phyloP scores from a whole-genome alignment of 1,140 invertebrate genomes.

The Drosophila mayri region DNA sequence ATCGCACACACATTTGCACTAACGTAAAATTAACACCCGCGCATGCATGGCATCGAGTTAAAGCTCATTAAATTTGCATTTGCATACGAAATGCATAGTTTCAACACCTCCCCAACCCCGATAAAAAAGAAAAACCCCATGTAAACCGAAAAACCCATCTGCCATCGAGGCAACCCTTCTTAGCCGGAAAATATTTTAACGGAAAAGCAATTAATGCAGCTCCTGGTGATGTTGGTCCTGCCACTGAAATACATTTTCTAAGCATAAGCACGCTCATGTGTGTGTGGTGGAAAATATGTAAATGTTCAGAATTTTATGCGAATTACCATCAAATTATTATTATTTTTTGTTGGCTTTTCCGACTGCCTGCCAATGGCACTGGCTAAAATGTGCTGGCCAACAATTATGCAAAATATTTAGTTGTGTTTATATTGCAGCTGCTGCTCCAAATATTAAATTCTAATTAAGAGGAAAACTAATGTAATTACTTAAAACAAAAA shows the following conservation, averaged over 20 bases:
- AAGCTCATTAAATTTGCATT: slow-evolving; percentile 80
- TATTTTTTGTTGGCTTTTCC: slow-evolving; percentile 46
- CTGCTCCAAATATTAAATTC: slow-evolving; percentile 65
- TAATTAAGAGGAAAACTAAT: slow-evolving; percentile 60
- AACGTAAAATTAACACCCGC: slow-evolving; percentile 56
- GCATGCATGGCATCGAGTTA: slow-evolving; percentile 52
- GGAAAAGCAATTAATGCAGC: slow-evolving; percentile 73
- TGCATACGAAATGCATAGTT: slow-evolving; percentile 74
- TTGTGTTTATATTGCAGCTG: slow-evolving; percentile 44
- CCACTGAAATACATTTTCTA: slow-evolving; percentile 38
- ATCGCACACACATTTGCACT: slow-evolving; percentile 16
- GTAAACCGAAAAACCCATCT: slow-evolving; percentile 4
- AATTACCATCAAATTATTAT: slow-evolving; percentile 60
- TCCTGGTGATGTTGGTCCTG: slow-evolving; percentile 32
- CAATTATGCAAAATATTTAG: slow-evolving; percentile 63
- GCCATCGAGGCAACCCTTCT: slow-evolving; percentile 1
- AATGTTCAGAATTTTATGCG: slow-evolving; percentile 50
- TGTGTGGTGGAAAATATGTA: slow-evolving; percentile 41
- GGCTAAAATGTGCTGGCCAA: slow-evolving; percentile 55
- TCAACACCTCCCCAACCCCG: slow-evolving; percentile 45
- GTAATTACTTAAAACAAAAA: slow-evolving; percentile 7
- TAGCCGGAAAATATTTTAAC: slow-evolving; percentile 38
- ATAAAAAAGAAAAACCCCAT: neutral
- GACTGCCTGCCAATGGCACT: slow-evolving; percentile 31
- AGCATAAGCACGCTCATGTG: slow-evolving; percentile 1